Base-by-base conservation (phyloP, 2,888 invertebrate species). In the Ichneumoninae sp. region DNA sequence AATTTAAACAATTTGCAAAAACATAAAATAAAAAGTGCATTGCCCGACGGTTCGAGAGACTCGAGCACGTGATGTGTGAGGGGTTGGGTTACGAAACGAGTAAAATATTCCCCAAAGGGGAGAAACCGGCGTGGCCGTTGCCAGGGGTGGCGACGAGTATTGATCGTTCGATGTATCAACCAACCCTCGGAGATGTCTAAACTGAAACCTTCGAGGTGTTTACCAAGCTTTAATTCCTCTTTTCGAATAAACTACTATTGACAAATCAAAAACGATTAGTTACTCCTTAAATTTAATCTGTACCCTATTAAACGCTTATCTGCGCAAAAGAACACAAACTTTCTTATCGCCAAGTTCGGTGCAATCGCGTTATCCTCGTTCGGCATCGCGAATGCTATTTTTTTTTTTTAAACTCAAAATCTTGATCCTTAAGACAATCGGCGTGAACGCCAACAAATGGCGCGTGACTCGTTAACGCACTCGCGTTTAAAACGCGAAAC, bases 111-210 rank as follows among this genome's bases (percentile, higher is more conserved):
- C 69, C 70, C 26, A 54, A 79, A 71, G 77, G 75, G 65, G 63
- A 33, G 74, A 16, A 66, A 54, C 52, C 60, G 36, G 57, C 66
- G 78, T 69, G 22, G 8, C 26, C 30, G 81, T 83, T 80, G 80
- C 83, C 83, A 81, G 87, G 87, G 87, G 63, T 81, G 81, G 82
- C 81, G 50, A 60, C 74, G 81, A 54, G 71, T 87, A 87, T 87
- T 86, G 87, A 86, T 87, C 87, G 87, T 85, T 76, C n/a, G 70
- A 82, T 86, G 73, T 70, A 81, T 83, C 85, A 66, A 74, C 50
- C 54, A 26, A 50, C 71, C 60, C 77, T 76, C 57, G 33, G 63
- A 63, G 71, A 83, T 83, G 69, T 57, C 33, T 81, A 81, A 87
- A 73, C 81, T n/a, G 80, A 86, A 86, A 78, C 80, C 85, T 54